Percentiles rank a stretch among this genome's conserved stretches.
phyloP scores from a whole-genome alignment of 2,113 vertebrate genomes.

The Pterocles burchelli region DNA sequence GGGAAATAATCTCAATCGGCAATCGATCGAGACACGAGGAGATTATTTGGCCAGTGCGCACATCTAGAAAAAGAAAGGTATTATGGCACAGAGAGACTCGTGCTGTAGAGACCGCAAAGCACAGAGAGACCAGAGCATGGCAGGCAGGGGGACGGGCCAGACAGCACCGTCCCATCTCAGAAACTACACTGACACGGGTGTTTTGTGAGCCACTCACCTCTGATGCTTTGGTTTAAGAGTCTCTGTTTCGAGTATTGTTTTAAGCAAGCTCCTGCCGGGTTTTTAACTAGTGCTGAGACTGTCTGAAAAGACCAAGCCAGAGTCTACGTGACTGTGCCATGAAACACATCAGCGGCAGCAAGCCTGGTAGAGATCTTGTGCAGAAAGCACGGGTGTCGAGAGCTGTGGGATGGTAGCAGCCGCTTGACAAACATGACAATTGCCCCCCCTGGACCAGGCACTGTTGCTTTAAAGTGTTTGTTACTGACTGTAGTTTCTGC shows the following conservation, averaged over 20 bases:
- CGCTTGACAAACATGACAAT: background rate
- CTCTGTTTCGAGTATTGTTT: background rate
- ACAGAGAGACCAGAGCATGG: background rate
- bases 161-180: accelerated
- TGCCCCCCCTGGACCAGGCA: background rate
- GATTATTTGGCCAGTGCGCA: conserved; percentile 57
- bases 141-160: background rate
- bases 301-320: background rate
- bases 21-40: background rate
- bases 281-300: background rate
- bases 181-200: background rate
- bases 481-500: background rate
- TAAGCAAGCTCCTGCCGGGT: background rate
- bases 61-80: background rate
- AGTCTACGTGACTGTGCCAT: background rate
- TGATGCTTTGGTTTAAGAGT: background rate
- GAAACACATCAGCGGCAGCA: accelerated
- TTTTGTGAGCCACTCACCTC: background rate
- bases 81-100: conserved; percentile 63
- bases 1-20: background rate
- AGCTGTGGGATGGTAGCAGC: background rate
- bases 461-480: background rate
- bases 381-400: accelerated
- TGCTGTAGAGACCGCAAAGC: conserved; percentile 1
- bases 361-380: background rate